Evolutionary conservation across 2,888 invertebrate species (phyloP).

Genomic region (Leucophora obtusa): DNA sequence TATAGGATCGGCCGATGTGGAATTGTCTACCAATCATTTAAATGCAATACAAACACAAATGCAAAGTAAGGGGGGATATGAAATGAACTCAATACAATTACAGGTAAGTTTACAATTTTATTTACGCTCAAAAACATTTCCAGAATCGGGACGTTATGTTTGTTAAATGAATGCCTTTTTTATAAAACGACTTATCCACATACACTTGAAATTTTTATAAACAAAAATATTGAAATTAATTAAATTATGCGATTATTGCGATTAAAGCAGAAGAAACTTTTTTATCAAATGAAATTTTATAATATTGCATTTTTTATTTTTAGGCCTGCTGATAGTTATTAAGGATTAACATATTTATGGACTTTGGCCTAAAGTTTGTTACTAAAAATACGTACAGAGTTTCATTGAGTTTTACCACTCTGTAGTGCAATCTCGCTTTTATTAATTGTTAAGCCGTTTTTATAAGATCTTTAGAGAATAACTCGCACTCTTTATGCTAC

Average conservation of each 20-base stretch:
- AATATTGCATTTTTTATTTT: conserved; percentile 48
- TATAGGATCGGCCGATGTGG: conserved; percentile 93
- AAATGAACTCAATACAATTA: conserved; percentile 81
- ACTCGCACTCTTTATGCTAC: conserved; percentile 35
- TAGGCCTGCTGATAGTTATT: conserved; percentile 73
- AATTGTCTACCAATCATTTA: conserved; percentile 89
- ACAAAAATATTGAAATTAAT: no score
- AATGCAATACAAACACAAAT: conserved; percentile 94
- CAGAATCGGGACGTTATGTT: no score
- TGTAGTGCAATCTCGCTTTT: conserved; percentile 72
- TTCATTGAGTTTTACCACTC: conserved; percentile 66
- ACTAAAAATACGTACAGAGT: conserved; percentile 47
- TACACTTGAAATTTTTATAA: no score
- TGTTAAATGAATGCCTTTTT: no score
- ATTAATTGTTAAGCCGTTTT: conserved; percentile 59
- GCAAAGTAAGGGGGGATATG: conserved; percentile 97
- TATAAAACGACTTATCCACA: no score
- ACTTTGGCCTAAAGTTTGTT: conserved; percentile 61
- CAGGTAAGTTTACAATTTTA: conserved; percentile 75
- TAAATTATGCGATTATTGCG: no score
- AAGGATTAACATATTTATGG: conserved; percentile 59
- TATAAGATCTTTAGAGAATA: conserved; percentile 42
- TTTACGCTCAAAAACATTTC: no score
- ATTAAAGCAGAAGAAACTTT: no score
- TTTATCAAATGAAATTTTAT: neutral